Percentiles rank a stretch among this genome's conserved stretches.
Conservation (phyloP, 2,888 invertebrate species). For the Drosophila prostipennis region DNA sequence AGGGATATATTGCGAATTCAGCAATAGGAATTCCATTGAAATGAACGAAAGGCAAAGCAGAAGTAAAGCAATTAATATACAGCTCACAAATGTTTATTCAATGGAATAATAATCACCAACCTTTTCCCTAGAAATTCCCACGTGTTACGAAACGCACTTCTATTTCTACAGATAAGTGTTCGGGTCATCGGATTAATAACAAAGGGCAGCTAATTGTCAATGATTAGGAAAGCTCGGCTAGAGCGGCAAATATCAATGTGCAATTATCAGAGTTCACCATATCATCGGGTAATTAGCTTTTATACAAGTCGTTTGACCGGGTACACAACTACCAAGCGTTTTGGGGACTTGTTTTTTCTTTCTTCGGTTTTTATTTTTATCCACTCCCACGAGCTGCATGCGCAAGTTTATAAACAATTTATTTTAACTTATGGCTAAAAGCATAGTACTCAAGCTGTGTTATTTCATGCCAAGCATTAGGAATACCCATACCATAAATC, state of each 20-base stretch:
- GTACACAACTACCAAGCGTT: background rate
- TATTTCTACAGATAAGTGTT: constrained; percentile 5
- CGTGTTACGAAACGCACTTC: constrained; percentile 18
- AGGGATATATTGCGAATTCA: background rate
- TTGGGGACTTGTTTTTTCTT: background rate
- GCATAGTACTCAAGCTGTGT: constrained; percentile 14
- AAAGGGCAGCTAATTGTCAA: constrained; percentile 19
- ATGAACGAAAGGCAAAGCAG: background rate
- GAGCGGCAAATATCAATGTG: background rate
- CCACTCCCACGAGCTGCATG: background rate
- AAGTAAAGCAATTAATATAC: constrained; percentile 2
- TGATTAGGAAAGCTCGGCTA: constrained; percentile 1
- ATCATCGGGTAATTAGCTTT: background rate
- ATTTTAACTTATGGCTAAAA: background rate
- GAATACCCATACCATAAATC: constrained; percentile 8
- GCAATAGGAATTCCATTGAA: background rate
- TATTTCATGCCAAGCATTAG: constrained; percentile 15
- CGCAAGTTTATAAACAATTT: background rate
- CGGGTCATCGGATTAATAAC: constrained; percentile 28
- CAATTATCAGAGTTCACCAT: constrained; percentile 9
- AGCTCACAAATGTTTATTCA: constrained; percentile 3
- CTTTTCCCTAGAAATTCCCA: constrained; percentile 1
- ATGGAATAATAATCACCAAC: background rate
- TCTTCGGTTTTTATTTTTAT: too few species aligned
- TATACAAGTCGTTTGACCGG: background rate